Base-by-base conservation (phyloP, 1,140 invertebrate genomes). In the Oryzaephilus surinamensis region DNA sequence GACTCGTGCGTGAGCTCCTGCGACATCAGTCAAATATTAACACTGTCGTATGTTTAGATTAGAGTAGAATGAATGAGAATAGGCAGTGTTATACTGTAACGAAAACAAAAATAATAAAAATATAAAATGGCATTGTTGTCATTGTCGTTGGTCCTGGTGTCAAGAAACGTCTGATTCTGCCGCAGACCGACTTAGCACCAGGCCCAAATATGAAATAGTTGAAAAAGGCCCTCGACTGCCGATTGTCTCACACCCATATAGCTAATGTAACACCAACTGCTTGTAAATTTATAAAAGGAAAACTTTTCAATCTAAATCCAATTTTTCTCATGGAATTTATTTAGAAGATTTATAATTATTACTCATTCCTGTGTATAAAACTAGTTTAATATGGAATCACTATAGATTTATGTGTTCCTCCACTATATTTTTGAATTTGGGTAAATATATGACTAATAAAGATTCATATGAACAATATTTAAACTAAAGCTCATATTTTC, bases 61-160 rank as follows among this genome's bases (percentile, higher is more conserved):
- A 61, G 55, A 53, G 45, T 55, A 55, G 50, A 49, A 44, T 52
- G 48, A 50, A 54, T 51, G 45, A 53, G 38, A 46, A 46, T 47
- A 48, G 58, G 58, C 58, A 59, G 58, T 60, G 58, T 60, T 60
- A 60, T 60, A 60, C 58, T 48, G 58, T 60, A 59, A 51, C n/a
- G n/a, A n/a, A n/a, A n/a, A n/a, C n/a, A n/a, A n/a, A n/a, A n/a
- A n/a, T n/a, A n/a, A n/a, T n/a, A n/a, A n/a, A n/a, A n/a, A n/a
- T n/a, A n/a, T 34, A 27, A 7, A 33, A 32, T 36, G 38, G 42
- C 42, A 34, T 44, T 24, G 36, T n/a, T 31, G 36, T 44, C 35
- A n/a, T 29, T 38, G 27, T 31, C 18, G 24, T 28, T 26, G 42
- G 31, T 10, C 36, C 31, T 38, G 42, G 29, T 38, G 16, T 31